These are phyloP conservation scores for mouse (Mus musculus) DNA, from an alignment of 2,113 vertebrate genomes.

Conservation along the genomic window GRCm39 chr2:141486001-141486500, in stretches of 20 bases:
- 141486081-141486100: not conserved
- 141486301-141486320: not conserved
- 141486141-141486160: not conserved
- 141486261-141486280: not conserved
- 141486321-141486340: not conserved
- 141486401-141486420: not conserved
- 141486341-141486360: not conserved
- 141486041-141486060: slow-evolving; percentile 31
- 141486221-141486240: not conserved
- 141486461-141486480: slow-evolving; percentile 47
- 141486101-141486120: not conserved
- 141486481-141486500: not conserved
- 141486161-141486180: slow-evolving; percentile 32
- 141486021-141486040: not conserved
- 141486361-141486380: not conserved
- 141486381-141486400: not conserved
- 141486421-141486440: not conserved
- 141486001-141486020: slow-evolving; percentile 11
- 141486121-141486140: not conserved
- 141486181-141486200: slow-evolving; percentile 17
- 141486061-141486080: slow-evolving; percentile 22
- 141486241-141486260: not conserved
- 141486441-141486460: not conserved
- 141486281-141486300: too few relatives aligned
- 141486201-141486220: not conserved